Base-by-base conservation (phyloP, 2,113 vertebrate species). In the Chamaetylas fuelleborni region DNA sequence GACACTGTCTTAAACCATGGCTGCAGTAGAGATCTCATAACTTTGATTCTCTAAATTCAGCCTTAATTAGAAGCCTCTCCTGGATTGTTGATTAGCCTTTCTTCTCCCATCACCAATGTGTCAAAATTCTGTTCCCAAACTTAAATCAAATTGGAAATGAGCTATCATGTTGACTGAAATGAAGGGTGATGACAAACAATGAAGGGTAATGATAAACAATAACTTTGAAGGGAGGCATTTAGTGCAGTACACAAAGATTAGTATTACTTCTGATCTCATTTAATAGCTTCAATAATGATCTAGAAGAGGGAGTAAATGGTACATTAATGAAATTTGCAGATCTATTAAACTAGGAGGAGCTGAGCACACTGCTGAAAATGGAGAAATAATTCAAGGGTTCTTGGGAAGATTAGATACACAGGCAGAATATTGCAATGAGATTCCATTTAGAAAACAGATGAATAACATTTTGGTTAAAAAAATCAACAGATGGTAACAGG, bases 291-390 rank as follows among this genome's bases (percentile, higher is more conserved):
- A 93, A 94, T 97, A 97, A 97, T 96, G 94, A 97, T 70, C 92
- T 94, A 80, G 93, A 96, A 97, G 96, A 93, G 95, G 95, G 96
- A 97, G 95, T 96, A 94, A 94, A 93, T 86, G 83, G 76, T 89
- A 96, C 86, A 97, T 97, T 97, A 97, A 97, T 97, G 96, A 97
- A 97, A 95, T 96, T 81, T 93, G 91, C 71, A 96, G 93, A 94
- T 97, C 96, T 95, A 96, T 97, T 97, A 96, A 96, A 95, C 92
- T 86, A 95, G 97, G 96, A 97, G 96, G 96, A 95, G 96, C 90
- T 64, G 95, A 86, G 81, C 85, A 92, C 53, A 45, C 56, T 53
- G 72, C 79, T 90, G 92, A 95, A 96, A 95, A 95, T 94, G 67
- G 85, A 96, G 92, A 95, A 96, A 94, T 96, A 95, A 96, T 93